Conservation (phyloP, 2,888 invertebrate species). For the Mimachlamys varia region DNA sequence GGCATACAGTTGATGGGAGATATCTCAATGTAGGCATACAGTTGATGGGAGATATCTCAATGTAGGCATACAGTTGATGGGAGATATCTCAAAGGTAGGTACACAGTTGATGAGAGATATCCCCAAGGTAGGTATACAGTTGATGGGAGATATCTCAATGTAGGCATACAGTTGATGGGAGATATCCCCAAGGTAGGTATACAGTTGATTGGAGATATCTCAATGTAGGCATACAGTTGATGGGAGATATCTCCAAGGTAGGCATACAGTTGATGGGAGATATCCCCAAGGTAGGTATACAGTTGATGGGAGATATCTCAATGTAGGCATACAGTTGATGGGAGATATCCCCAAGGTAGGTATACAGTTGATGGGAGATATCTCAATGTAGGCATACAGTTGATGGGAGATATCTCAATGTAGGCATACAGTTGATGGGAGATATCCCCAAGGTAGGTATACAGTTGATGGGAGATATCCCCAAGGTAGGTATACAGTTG, state of each 20-base stretch:
- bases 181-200: conserved; percentile 95
- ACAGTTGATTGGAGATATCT: conserved; percentile 99
- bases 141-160: conserved; percentile 99
- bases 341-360: conserved; percentile 97
- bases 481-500: conserved; percentile 91
- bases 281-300: conserved; percentile 93
- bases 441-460: conserved; percentile 95
- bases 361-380: conserved; percentile 94
- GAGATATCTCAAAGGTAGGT: conserved; percentile 96
- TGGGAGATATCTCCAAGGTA: background rate
- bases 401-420: conserved; percentile 99
- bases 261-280: no score
- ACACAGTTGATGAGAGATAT: conserved; percentile 96
- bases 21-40: conserved; percentile 94
- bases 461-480: conserved; percentile 97
- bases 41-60: conserved; percentile 99
- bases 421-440: conserved; percentile 88
- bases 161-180: conserved; percentile 88
- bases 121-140: conserved; percentile 92
- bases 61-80: conserved; percentile 88
- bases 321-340: conserved; percentile 88
- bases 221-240: conserved; percentile 90
- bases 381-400: conserved; percentile 94
- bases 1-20: conserved; percentile 92
- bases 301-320: conserved; percentile 98